A percentile compares a stretch with the other conserved stretches of the same genome.
Conservation (phyloP, 2,797 vertebrate genomes). For the Helarctos malayanus region DNA sequence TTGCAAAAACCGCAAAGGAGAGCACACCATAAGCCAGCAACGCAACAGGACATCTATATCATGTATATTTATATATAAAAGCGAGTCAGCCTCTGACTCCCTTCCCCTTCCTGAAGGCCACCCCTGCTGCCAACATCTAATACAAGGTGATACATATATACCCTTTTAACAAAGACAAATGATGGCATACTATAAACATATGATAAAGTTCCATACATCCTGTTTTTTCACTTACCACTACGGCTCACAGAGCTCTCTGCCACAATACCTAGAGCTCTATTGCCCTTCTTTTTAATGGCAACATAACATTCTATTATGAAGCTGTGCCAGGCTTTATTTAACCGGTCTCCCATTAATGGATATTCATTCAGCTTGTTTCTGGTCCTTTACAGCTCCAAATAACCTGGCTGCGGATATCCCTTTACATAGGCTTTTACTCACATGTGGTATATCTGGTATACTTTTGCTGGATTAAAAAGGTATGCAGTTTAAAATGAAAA, state of each 20-base stretch:
- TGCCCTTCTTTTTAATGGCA: conserved; percentile 14
- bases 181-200: neutral
- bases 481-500: conserved; percentile 11
- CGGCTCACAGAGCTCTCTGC: neutral
- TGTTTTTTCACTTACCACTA: neutral
- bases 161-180: conserved; percentile 15
- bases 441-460: neutral
- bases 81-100: neutral
- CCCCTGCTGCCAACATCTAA: neutral
- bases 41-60: neutral
- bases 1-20: conserved; percentile 44
- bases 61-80: neutral
- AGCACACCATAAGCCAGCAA: neutral
- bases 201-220: neutral
- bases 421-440: neutral
- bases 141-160: neutral
- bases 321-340: neutral
- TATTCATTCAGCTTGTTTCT: conserved; percentile 26
- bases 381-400: conserved; percentile 40
- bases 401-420: neutral
- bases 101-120: conserved; percentile 10
- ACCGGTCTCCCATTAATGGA: neutral
- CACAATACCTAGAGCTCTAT: neutral
- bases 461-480: neutral
- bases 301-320: conserved; percentile 10